Conservation (phyloP, 2,113 vertebrate species). For the Ctenomys sociabilis region DNA sequence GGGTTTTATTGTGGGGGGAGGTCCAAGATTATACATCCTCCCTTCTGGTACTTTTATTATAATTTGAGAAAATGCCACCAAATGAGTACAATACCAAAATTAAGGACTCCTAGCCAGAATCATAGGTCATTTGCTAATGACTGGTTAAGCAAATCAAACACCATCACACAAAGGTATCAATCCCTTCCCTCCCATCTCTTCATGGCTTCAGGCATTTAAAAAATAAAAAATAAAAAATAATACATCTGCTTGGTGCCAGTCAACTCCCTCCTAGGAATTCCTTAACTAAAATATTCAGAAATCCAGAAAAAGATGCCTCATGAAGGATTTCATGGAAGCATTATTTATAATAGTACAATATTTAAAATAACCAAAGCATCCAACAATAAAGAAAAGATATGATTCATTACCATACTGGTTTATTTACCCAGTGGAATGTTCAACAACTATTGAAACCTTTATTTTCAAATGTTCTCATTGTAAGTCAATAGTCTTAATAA, state of each 20-base stretch:
- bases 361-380: conserved; percentile 27
- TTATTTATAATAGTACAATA: not conserved
- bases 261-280: conserved; percentile 9
- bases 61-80: not conserved
- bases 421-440: not conserved
- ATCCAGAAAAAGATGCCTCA: not conserved
- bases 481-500: conserved; percentile 23
- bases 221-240: conserved; percentile 17
- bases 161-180: not conserved
- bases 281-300: conserved; percentile 48
- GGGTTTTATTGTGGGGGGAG: conserved; percentile 9
- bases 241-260: not conserved
- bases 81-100: not conserved
- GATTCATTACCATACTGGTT: not conserved
- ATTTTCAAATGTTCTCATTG: not conserved
- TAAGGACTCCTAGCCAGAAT: not conserved
- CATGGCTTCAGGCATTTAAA: not conserved
- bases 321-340: not conserved
- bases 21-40: not conserved
- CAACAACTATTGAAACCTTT: not conserved
- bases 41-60: not conserved
- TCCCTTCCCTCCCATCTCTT: not conserved
- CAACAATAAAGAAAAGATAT: conserved; percentile 1
- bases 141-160: not conserved
- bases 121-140: not conserved